These are phyloP conservation scores for Apoda limacodes DNA, from an alignment of 2,888 invertebrate genomes.

Conservation along the genomic window DNA sequence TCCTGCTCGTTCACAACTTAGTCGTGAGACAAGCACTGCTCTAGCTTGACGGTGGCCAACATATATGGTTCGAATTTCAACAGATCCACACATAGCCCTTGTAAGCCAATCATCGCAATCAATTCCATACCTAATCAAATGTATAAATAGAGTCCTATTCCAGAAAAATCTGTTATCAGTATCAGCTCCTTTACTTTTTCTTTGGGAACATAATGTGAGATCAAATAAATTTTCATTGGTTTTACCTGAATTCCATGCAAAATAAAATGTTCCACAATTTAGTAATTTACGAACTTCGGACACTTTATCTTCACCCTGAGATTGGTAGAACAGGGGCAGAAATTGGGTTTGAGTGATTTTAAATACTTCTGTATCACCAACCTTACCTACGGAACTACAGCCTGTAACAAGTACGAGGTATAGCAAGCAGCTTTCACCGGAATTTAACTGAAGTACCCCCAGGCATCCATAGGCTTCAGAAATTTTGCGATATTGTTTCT, in stretches of 20 bases:
- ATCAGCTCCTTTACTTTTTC: slow-evolving; percentile 80
- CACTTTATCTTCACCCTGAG: slow-evolving; percentile 72
- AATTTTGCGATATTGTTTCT: slow-evolving; percentile 90
- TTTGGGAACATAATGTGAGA: slow-evolving; percentile 94
- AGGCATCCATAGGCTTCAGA: slow-evolving; percentile 96
- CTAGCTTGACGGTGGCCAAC: slow-evolving; percentile 94
- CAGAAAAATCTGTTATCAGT: slow-evolving; percentile 98
- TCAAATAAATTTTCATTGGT: slow-evolving; percentile 75
- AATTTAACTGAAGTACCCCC: slow-evolving; percentile 90
- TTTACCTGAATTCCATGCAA: slow-evolving; percentile 81
- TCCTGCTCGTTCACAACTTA: slow-evolving; percentile 98
- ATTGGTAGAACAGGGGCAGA: slow-evolving; percentile 83
- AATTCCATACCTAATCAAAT: slow-evolving; percentile 91
- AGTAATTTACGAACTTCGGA: slow-evolving; percentile 84
- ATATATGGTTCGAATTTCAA: slow-evolving; percentile 98
- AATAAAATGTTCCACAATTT: slow-evolving; percentile 99
- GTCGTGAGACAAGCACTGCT: slow-evolving; percentile 94
- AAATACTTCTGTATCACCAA: slow-evolving; percentile 94
- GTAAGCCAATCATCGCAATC: slow-evolving; percentile 92
- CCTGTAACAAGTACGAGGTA: slow-evolving; percentile 95
- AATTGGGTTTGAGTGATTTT: slow-evolving; percentile 94
- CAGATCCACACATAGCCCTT: slow-evolving; percentile 96
- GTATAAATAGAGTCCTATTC: slow-evolving; percentile 96
- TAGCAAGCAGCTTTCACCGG: slow-evolving; percentile 84
- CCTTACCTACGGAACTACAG: slow-evolving; percentile 96